Evolutionary conservation across 2,113 vertebrate species (phyloP).

Genomic region (Psettodes erumei): DNA sequence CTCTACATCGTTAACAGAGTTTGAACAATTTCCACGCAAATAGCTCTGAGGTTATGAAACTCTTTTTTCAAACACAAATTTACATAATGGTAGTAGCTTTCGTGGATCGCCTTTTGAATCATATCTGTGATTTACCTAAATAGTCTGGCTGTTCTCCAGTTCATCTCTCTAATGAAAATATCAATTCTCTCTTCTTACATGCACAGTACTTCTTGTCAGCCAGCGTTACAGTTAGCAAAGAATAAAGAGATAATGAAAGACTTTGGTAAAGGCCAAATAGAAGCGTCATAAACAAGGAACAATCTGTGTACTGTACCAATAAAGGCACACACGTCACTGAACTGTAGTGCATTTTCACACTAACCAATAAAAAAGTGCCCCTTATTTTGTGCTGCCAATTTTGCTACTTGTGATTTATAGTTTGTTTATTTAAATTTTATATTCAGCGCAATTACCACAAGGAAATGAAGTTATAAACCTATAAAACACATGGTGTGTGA

Average conservation of each 20-base stretch:
- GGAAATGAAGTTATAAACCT: neutral
- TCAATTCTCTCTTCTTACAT: conserved; percentile 67
- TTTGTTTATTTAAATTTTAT: conserved; percentile 31
- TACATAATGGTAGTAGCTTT: conserved; percentile 77
- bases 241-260: conserved; percentile 45
- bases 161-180: conserved; percentile 76
- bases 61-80: conserved; percentile 78
- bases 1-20: conserved; percentile 76
- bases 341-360: neutral
- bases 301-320: conserved; percentile 21
- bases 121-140: conserved; percentile 80
- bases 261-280: conserved; percentile 43
- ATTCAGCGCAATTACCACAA: neutral
- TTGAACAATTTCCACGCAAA: conserved; percentile 78
- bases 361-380: neutral
- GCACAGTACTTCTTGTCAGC: conserved; percentile 49
- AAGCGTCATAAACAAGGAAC: conserved; percentile 44
- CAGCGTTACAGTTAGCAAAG: conserved; percentile 32
- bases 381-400: neutral
- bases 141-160: conserved; percentile 75
- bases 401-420: neutral
- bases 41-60: conserved; percentile 81
- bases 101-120: conserved; percentile 77
- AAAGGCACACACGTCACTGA: conserved; percentile 13
- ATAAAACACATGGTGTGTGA: neutral